Evolutionary conservation across 2,888 invertebrate species (phyloP).

Genomic region (Drosophila sordidapex): DNA sequence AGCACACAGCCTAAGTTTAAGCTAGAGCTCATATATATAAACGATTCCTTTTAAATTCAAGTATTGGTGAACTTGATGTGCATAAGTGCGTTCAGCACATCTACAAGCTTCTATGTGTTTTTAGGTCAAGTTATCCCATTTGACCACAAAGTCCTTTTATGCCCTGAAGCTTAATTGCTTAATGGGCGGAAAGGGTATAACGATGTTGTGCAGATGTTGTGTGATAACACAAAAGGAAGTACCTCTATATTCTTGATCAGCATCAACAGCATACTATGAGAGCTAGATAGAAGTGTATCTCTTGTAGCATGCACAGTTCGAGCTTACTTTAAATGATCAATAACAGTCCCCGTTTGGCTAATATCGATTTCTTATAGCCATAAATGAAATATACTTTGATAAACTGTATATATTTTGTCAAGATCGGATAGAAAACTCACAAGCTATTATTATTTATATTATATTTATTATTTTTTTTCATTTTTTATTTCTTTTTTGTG

Average conservation of each 20-base stretch:
- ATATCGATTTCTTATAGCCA: no score
- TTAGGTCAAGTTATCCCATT: conserved; percentile 7
- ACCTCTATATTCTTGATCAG: neutral
- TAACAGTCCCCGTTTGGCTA: neutral
- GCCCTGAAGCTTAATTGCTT: neutral
- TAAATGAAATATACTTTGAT: no score
- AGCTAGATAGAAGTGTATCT: neutral
- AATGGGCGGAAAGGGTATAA: neutral
- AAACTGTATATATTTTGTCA: neutral
- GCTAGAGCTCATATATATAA: neutral
- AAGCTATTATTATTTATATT: neutral
- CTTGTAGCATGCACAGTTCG: no score
- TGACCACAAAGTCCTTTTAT: neutral
- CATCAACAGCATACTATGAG: neutral
- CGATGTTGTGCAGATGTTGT: neutral
- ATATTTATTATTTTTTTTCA: no score
- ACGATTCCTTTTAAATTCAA: neutral
- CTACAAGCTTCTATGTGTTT: neutral
- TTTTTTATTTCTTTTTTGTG: neutral
- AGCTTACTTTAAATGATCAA: neutral
- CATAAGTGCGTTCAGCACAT: neutral
- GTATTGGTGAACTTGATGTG: neutral
- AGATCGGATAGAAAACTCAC: neutral
- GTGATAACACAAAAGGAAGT: neutral
- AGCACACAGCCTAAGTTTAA: neutral